Evolutionary conservation across 1,140 invertebrate genomes (phyloP).

Genomic region (Magallana gigas): DNA sequence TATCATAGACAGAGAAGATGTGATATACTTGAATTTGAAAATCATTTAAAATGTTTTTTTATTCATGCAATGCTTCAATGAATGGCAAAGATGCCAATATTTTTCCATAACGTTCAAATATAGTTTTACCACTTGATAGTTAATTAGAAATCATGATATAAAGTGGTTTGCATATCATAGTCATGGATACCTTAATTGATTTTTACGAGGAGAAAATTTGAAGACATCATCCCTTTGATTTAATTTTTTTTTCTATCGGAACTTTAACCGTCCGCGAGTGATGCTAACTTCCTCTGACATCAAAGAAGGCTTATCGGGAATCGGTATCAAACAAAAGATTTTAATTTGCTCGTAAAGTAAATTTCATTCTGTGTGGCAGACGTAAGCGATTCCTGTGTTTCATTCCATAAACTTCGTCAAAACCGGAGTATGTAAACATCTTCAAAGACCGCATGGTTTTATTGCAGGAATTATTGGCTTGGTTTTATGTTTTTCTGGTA

Average conservation of each 20-base stretch:
- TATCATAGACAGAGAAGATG: no score
- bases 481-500: conserved; percentile 31
- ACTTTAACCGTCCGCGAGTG: not conserved
- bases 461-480: conserved; percentile 27
- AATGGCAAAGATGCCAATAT: no score
- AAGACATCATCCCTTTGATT: not conserved
- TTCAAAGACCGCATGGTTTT: not conserved
- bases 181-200: not conserved
- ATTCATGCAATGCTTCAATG: no score
- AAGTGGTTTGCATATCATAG: no score
- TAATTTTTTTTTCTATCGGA: not conserved
- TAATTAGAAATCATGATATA: no score
- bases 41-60: no score
- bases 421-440: conserved; percentile 15
- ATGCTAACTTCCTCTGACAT: conserved; percentile 50
- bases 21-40: no score
- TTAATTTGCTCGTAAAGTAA: conserved; percentile 42
- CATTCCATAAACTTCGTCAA: not conserved
- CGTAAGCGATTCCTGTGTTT: conserved; percentile 43
- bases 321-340: conserved; percentile 55
- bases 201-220: not conserved
- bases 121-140: no score
- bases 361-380: conserved; percentile 31
- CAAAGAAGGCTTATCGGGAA: conserved; percentile 53
- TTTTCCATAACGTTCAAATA: no score